phyloP scores from a whole-genome alignment of 2,113 vertebrate species.

The Circaetus cinerascens region DNA sequence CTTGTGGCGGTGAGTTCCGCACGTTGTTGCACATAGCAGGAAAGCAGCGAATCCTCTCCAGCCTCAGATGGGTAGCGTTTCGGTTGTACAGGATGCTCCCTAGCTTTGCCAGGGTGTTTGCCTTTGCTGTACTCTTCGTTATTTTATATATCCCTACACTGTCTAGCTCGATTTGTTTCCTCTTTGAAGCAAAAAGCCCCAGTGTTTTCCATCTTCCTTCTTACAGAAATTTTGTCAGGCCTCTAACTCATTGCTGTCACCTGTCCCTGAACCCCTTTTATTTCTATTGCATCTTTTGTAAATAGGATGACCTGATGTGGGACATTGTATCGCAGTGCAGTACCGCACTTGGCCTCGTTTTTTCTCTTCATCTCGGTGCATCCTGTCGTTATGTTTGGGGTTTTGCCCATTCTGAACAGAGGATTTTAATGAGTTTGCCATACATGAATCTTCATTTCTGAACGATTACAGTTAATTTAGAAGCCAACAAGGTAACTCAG shows the following conservation, averaged over 20 bases:
- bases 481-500: not conserved
- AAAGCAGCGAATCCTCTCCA: not conserved
- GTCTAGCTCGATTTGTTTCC: not conserved
- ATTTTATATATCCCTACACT: not conserved
- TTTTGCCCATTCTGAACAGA: not conserved
- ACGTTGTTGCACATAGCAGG: rapidly evolving
- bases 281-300: not conserved
- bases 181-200: not conserved
- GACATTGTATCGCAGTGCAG: not conserved
- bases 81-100: not conserved
- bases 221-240: not conserved
- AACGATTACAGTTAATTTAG: not conserved
- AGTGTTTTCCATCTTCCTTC: not conserved
- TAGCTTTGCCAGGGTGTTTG: not conserved
- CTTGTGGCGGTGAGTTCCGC: not conserved
- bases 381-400: not conserved
- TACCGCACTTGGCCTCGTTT: not conserved
- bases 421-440: not conserved
- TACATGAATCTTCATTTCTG: not conserved
- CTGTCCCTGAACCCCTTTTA: not conserved
- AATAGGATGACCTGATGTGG: not conserved
- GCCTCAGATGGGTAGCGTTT: not conserved
- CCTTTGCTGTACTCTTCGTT: not conserved
- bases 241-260: not conserved
- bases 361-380: not conserved